A percentile compares a stretch with the other conserved stretches of the same genome.
Conservation (phyloP, 2,797 vertebrate genomes). For the Lutjanus campechanus region DNA sequence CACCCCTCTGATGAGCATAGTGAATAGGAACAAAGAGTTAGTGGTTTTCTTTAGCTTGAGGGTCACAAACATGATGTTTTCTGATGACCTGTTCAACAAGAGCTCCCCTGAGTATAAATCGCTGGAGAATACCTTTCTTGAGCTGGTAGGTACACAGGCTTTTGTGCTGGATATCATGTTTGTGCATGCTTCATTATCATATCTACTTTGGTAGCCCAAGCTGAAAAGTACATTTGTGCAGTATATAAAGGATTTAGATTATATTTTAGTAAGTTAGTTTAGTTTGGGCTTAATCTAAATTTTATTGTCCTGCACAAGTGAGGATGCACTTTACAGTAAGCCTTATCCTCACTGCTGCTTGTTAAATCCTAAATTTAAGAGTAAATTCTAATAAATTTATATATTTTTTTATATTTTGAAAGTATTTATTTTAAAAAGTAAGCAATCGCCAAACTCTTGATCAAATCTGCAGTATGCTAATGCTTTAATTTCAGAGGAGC, state of each 20-base stretch:
- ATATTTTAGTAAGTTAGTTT: neutral
- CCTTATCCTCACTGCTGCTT: slow-evolving; percentile 65
- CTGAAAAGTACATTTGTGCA: slow-evolving; percentile 27
- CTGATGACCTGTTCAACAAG: slow-evolving; percentile 94
- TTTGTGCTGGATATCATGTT: slow-evolving; percentile 77
- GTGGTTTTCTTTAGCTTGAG: slow-evolving; percentile 97
- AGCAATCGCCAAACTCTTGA: slow-evolving; percentile 41
- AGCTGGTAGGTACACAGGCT: slow-evolving; percentile 92
- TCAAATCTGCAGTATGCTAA: slow-evolving; percentile 39
- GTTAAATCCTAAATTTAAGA: slow-evolving; percentile 12
- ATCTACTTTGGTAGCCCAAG: slow-evolving; percentile 65
- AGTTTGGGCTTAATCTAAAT: slow-evolving; percentile 32
- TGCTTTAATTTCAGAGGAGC: slow-evolving; percentile 33
- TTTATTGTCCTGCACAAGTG: slow-evolving; percentile 34
- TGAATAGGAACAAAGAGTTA: slow-evolving; percentile 88
- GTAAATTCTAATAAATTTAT: slow-evolving; percentile 5
- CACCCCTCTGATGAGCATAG: slow-evolving; percentile 85
- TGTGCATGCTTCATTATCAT: slow-evolving; percentile 72
- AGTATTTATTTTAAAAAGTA: slow-evolving; percentile 5
- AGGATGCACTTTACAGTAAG: slow-evolving; percentile 60
- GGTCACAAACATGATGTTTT: slow-evolving; percentile 95
- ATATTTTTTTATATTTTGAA: slow-evolving; percentile 9
- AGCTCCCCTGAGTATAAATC: slow-evolving; percentile 93
- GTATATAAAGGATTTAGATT: neutral
- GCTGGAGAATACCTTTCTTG: slow-evolving; percentile 93